A percentile compares a stretch with the other conserved stretches of the same genome.
These are phyloP conservation scores for Eleginops maclovinus DNA, from an alignment of 2,113 vertebrate genomes.

Conservation along the genomic window DNA sequence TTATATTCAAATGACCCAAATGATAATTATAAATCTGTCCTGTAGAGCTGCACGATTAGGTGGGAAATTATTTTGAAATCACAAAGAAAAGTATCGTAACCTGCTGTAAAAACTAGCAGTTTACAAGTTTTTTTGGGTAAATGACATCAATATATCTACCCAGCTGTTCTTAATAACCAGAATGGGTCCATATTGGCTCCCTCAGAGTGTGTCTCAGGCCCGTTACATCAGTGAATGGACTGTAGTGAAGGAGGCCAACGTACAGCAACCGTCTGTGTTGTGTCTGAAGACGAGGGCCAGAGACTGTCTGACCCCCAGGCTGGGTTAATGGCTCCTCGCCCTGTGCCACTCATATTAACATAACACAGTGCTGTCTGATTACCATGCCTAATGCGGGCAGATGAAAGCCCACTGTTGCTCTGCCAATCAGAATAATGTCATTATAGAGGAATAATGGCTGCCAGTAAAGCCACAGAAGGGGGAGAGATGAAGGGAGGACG, in stretches of 20 bases:
- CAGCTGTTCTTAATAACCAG: background rate
- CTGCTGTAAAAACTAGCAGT: background rate
- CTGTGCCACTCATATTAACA: slow-evolving; percentile 59
- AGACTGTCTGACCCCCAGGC: slow-evolving; percentile 30
- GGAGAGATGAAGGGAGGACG: slow-evolving; percentile 43
- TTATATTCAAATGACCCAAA: too few relatives aligned
- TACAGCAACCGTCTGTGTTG: slow-evolving; percentile 1
- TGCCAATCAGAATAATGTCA: slow-evolving; percentile 76
- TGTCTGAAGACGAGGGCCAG: slow-evolving; percentile 24
- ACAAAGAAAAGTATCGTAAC: too few relatives aligned
- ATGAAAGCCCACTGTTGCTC: slow-evolving; percentile 63
- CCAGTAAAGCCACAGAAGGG: slow-evolving; percentile 38
- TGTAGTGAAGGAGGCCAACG: background rate
- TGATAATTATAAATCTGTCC: too few relatives aligned
- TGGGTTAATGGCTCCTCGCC: slow-evolving; percentile 55
- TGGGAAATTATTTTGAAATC: too few relatives aligned
- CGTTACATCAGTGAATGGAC: background rate
- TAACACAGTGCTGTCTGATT: slow-evolving; percentile 66
- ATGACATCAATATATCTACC: background rate
- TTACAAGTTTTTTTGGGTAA: background rate
- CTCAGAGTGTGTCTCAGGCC: background rate
- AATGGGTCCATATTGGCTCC: slow-evolving; percentile 1
- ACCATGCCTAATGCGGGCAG: slow-evolving; percentile 66
- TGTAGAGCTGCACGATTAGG: too few relatives aligned
- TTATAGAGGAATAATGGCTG: slow-evolving; percentile 66